These are phyloP conservation scores for Actinia tenebrosa DNA, from an alignment of 64 coral and sea anemone species.

Conservation along the genomic window DNA sequence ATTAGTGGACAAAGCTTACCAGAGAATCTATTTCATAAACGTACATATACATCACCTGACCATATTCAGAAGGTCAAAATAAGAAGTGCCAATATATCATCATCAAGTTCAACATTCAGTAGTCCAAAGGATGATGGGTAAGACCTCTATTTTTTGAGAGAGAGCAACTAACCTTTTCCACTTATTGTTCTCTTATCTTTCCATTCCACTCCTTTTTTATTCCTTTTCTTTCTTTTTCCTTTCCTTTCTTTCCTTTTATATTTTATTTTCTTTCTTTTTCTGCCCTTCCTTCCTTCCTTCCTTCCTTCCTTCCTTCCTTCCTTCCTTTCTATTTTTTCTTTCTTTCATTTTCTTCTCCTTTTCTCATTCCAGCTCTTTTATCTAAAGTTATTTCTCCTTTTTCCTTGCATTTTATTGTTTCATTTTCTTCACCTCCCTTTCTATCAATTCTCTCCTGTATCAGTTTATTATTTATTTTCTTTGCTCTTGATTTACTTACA, in stretches of 20 bases:
- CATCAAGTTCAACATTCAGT: constrained; percentile 24
- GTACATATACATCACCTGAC: constrained; percentile 34
- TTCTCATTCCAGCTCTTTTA: too few species aligned
- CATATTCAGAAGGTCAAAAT: constrained; percentile 54
- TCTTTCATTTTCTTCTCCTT: background rate
- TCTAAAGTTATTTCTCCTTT: too few species aligned
- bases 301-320: too few species aligned
- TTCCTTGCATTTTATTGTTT: too few species aligned
- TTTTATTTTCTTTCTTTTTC: background rate
- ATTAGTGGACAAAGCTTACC: constrained; percentile 40
- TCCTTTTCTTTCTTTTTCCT: background rate
- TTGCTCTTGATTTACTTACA: background rate
- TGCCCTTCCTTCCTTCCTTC: too few species aligned
- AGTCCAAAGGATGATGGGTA: constrained; percentile 46
- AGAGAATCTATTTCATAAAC: constrained; percentile 26
- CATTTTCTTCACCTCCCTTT: background rate
- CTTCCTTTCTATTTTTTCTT: background rate
- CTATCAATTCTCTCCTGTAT: background rate
- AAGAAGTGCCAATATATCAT: constrained; percentile 46
- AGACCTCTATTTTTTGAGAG: too few species aligned
- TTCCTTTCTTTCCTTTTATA: background rate
- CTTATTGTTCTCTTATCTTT: background rate
- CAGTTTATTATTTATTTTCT: too few species aligned
- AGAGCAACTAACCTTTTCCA: too few species aligned
- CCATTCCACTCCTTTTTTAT: too few species aligned